Conservation (phyloP, 2,888 invertebrate genomes). For the Digitonthophagus gazella region DNA sequence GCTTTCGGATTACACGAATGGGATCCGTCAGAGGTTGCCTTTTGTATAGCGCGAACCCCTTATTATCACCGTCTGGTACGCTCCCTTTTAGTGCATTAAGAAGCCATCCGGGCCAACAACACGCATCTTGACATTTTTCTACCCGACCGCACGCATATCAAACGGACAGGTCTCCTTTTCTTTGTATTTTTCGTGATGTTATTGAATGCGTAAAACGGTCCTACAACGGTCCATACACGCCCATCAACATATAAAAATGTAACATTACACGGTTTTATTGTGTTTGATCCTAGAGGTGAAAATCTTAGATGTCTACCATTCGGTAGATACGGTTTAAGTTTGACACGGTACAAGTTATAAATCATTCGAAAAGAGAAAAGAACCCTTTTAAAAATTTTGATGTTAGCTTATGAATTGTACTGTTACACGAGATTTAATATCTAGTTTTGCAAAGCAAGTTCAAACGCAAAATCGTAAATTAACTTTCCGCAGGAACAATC, state of each 20-base stretch:
- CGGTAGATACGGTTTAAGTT: background rate
- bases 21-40: slow-evolving; percentile 9
- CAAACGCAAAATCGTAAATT: too few relatives aligned
- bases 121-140: slow-evolving; percentile 46
- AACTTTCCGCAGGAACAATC: background rate
- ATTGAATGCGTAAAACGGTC: background rate
- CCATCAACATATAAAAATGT: slow-evolving; percentile 8
- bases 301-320: slow-evolving; percentile 2
- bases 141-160: slow-evolving; percentile 4
- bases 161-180: slow-evolving; percentile 9
- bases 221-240: slow-evolving; percentile 4
- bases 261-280: slow-evolving; percentile 16
- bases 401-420: too few relatives aligned
- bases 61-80: slow-evolving; percentile 10
- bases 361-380: background rate
- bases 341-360: slow-evolving; percentile 8
- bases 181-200: background rate
- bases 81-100: slow-evolving; percentile 28
- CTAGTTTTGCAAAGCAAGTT: too few relatives aligned
- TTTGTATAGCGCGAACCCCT: slow-evolving; percentile 15
- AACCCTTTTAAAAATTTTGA: too few relatives aligned
- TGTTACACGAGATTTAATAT: too few relatives aligned
- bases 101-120: slow-evolving; percentile 36
- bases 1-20: slow-evolving; percentile 17
- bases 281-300: slow-evolving; percentile 2